Evolutionary conservation across 2,888 invertebrate species (phyloP), one percentile per base, ranked within the genome.

Genomic region (Muscina levida): DNA sequence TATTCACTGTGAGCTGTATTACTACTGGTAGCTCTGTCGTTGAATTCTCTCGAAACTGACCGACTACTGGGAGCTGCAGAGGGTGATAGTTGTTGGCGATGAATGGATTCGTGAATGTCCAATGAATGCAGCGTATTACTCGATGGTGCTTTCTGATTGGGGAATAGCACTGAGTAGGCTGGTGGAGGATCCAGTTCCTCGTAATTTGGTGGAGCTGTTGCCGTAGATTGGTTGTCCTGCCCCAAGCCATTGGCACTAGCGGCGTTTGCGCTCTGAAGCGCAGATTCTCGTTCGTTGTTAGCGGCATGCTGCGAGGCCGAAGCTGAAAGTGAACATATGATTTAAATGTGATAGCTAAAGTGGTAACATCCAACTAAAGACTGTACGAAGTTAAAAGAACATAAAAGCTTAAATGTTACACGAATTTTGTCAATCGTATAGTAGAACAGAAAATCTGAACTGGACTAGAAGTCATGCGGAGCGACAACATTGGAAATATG

Each of bases 161-260:
- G 94, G 90, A 94, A 94, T 1, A 94, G 91, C 0, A 93, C 93
- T 59, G 92, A 93, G 87, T 94, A 94, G 0, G 94, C 92, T 0
- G 94, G 94, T 1, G 92, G 92, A 1, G 93, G 93, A 79, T 92
- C 92, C 68, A 92, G 86, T 71, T 92, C 92, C 78, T 94, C 94
- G 87, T 94, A 94, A 84, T 93, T 93, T 2, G 94, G 94, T 10
- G 92, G 91, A 31, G 90, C 89, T 1, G 84, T 77, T 53, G 79
- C 82, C 6, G 82, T 79, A 3, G 56, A 90, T 85, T 85, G 83
- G 72, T 87, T 87, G 62, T 85, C 81, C 39, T 84, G 85, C 39
- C 84, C 85, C 39, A 85, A 83, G 65, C 79, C 83, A 8, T 70
- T 67, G 10, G 72, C 73, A 56, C 53, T 79, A 24, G 86, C 85